Percentiles rank a stretch among this genome's conserved stretches.
Conservation (phyloP, 2,113 vertebrate genomes). For the Halcyon malimbica region DNA sequence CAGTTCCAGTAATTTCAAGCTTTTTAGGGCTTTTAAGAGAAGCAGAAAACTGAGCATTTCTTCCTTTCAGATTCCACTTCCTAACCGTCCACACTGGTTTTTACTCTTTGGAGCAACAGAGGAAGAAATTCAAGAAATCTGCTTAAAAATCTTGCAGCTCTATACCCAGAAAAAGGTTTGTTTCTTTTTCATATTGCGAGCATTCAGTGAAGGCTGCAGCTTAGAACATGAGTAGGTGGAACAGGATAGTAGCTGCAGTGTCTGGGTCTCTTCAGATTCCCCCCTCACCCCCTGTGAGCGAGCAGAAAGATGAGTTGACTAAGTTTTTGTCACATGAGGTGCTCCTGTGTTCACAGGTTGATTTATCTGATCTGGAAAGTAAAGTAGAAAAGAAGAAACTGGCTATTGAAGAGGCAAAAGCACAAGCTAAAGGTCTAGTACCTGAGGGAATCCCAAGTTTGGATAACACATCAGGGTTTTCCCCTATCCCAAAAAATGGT, state of each 20-base stretch:
- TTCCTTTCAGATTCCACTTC: slow-evolving; percentile 82
- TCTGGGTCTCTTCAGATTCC: neutral
- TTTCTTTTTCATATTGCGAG: neutral
- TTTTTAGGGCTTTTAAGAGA: neutral
- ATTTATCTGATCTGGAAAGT: slow-evolving; percentile 76
- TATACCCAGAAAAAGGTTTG: slow-evolving; percentile 83
- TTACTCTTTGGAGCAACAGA: slow-evolving; percentile 83
- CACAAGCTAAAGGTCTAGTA: slow-evolving; percentile 75
- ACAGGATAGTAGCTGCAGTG: neutral
- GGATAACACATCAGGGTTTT: slow-evolving; percentile 77
- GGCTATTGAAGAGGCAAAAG: slow-evolving; percentile 80
- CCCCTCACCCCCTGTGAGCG: fast-evolving
- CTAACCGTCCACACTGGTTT: slow-evolving; percentile 87
- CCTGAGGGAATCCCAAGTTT: slow-evolving; percentile 58
- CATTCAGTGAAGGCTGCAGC: neutral
- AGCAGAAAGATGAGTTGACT: neutral
- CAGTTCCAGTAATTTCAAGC: neutral
- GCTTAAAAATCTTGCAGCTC: slow-evolving; percentile 80
- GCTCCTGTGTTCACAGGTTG: slow-evolving; percentile 66
- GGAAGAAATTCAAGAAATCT: slow-evolving; percentile 85
- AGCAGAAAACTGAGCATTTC: neutral
- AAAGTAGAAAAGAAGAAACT: slow-evolving; percentile 79
- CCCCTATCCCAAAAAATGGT: slow-evolving; percentile 80
- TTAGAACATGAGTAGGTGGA: neutral
- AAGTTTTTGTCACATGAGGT: neutral